Conservation (phyloP, 2,113 vertebrate species). For the Microcebus griseorufus region DNA sequence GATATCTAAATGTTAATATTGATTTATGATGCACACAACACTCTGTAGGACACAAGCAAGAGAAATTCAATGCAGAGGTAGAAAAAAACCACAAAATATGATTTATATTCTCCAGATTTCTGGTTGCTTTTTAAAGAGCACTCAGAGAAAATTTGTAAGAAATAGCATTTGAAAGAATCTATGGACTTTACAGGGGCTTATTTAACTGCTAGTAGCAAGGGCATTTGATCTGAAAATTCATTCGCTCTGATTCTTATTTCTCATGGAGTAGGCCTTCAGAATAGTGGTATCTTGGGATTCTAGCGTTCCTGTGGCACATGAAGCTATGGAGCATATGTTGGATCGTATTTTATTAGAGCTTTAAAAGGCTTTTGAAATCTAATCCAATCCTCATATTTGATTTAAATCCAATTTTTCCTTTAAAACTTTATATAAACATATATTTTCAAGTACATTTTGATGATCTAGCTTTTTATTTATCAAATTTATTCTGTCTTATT, state of each 20-base stretch:
- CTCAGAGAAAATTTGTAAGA: constrained; percentile 55
- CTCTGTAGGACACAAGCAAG: constrained; percentile 32
- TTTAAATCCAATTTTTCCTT: not conserved
- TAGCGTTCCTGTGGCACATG: not conserved
- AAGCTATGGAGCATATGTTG: not conserved
- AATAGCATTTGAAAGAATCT: not conserved
- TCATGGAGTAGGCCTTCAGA: not conserved
- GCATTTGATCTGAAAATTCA: not conserved
- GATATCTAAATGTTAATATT: constrained; percentile 61
- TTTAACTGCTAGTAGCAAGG: not conserved
- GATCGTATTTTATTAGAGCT: not conserved
- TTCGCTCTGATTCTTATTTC: not conserved
- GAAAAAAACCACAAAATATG: constrained; percentile 71
- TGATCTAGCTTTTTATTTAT: not conserved
- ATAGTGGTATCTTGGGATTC: not conserved
- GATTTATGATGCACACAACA: constrained; percentile 42
- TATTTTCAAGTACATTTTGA: not conserved
- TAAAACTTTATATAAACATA: not conserved
- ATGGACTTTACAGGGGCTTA: not conserved
- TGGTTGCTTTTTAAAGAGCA: constrained; percentile 49
- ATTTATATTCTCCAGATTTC: constrained; percentile 43
- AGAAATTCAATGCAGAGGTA: constrained; percentile 53
- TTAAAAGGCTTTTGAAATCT: not conserved
- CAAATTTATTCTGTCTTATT: not conserved
- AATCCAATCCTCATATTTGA: not conserved